Conservation (phyloP, 2,113 vertebrate genomes). For the Pterocles burchelli region DNA sequence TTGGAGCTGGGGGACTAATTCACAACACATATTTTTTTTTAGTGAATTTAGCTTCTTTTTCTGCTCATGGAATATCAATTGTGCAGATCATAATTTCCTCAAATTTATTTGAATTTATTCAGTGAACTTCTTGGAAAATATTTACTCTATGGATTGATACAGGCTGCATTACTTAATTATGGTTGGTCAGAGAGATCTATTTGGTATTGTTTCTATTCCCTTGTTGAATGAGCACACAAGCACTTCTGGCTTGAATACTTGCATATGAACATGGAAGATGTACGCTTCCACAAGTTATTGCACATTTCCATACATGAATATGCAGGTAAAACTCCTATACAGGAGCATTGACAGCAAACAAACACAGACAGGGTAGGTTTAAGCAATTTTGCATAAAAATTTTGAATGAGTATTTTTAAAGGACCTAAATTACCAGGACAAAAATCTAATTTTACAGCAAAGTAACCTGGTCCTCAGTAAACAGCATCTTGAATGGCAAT, state of each 20-base stretch:
- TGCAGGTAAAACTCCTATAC: conserved; percentile 4
- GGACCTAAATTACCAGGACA: neutral
- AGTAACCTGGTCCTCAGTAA: neutral
- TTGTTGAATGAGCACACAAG: conserved; percentile 57
- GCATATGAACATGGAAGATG: neutral
- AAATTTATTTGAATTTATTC: conserved; percentile 58
- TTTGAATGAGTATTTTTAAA: conserved; percentile 32
- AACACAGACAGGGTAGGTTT: neutral
- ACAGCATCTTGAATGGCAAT: neutral
- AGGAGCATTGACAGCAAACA: neutral
- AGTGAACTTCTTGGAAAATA: conserved; percentile 58
- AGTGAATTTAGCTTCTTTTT: conserved; percentile 45
- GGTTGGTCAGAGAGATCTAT: conserved; percentile 44
- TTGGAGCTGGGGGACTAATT: conserved; percentile 38
- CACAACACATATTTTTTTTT: conserved; percentile 42
- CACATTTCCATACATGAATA: conserved; percentile 43
- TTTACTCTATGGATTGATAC: conserved; percentile 62
- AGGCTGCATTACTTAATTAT: conserved; percentile 56
- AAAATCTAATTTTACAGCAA: conserved; percentile 6
- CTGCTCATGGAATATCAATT: conserved; percentile 33
- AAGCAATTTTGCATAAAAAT: conserved; percentile 26
- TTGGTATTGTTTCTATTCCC: conserved; percentile 58
- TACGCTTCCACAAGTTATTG: conserved; percentile 32
- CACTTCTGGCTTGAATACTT: conserved; percentile 40
- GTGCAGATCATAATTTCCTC: conserved; percentile 39